Base-by-base conservation (phyloP, 2,797 vertebrate genomes). In the Leptoclinus maculatus region DNA sequence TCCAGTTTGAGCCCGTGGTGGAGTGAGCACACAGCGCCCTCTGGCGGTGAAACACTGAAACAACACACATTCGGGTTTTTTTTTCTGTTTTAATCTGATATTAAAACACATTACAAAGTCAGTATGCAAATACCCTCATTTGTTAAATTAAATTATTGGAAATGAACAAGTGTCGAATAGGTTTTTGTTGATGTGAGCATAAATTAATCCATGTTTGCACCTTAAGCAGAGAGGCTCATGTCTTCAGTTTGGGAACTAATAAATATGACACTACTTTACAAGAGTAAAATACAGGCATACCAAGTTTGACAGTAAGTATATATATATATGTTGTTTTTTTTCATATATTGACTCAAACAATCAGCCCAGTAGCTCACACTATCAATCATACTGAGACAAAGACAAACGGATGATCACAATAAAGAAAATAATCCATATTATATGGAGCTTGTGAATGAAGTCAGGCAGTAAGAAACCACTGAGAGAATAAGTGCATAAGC, bases 61-160 rank as follows among this genome's bases (percentile, higher is more conserved):
- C 70, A 51, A 66, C 75, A 32, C 51, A 25, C 23, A 8, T 8
- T 69, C 57, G 0, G 63, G 29, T 63, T 16, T 57, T 43, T 65
- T 17, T 51, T 39, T 45, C 32, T 53, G 41, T 83, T 91, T 92
- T 90, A 88, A 89, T 93, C 66, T 41, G 66, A 89, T 93, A 90
- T 88, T 91, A 88, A 93, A 92, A 93, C 90, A 93, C 88, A 83
- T 90, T 93, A 93, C 90, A 94, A 93, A 94, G 87, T 92, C 88
- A 85, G 78, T 89, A 83, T 88, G 86, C 76, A 93, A 94, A 94
- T 86, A 89, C 74, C 81, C 80, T 89, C 79, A 79, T 81, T 79
- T 87, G 78, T 94, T 91, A 90, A 93, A 89, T 92, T 92, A 89
- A 93, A 91, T 88, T 67, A 85, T 67, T 74, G 76, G 75, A 89